Percentiles rank a stretch among this genome's conserved stretches.
Conservation (phyloP, 1,140 invertebrate genomes). For the Hetaerina americana region DNA sequence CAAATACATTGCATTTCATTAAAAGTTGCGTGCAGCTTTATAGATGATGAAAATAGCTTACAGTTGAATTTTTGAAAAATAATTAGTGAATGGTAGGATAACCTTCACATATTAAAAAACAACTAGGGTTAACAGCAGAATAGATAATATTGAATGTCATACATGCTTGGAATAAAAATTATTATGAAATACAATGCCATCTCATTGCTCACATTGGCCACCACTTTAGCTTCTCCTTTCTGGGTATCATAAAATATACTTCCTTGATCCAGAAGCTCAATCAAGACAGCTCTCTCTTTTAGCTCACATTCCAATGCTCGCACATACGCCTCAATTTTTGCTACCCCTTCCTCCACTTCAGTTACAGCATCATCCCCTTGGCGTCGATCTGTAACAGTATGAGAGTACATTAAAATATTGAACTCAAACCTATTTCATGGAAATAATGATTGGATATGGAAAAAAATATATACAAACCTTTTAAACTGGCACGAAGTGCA, state of each 20-base stretch:
- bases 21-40: too few relatives aligned
- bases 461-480: constrained; percentile 36
- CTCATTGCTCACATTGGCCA: constrained; percentile 66
- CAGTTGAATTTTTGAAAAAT: too few relatives aligned
- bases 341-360: constrained; percentile 69
- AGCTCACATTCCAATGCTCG: constrained; percentile 67
- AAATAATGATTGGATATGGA: background rate
- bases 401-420: background rate
- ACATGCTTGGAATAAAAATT: constrained; percentile 3
- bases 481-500: constrained; percentile 49
- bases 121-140: too few relatives aligned
- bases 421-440: background rate
- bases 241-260: constrained; percentile 82
- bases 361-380: constrained; percentile 76
- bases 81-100: too few relatives aligned
- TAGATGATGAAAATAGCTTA: too few relatives aligned
- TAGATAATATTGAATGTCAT: too few relatives aligned
- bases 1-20: too few relatives aligned
- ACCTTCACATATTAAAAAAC: too few relatives aligned
- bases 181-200: too few relatives aligned
- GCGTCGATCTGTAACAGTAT: constrained; percentile 48
- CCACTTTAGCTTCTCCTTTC: constrained; percentile 81
- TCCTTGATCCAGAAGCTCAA: constrained; percentile 61
- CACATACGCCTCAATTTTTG: constrained; percentile 66
- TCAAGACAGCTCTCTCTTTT: constrained; percentile 57